phyloP scores from a whole-genome alignment of 2,113 vertebrate genomes.

The Colistium nudipinnis region DNA sequence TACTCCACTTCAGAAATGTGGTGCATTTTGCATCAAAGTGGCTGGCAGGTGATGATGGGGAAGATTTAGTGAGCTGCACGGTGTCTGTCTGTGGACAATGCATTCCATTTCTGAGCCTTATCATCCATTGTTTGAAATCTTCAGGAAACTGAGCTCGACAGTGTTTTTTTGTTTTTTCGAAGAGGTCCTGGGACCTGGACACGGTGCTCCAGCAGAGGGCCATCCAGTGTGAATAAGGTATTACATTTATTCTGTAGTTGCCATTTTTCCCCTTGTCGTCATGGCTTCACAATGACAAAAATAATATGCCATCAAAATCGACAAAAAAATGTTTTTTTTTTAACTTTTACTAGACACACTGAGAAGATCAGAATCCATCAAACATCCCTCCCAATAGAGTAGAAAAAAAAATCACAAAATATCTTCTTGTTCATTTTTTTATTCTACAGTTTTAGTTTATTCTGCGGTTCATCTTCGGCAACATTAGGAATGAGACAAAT shows the following conservation, averaged over 20 bases:
- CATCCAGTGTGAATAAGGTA: no score
- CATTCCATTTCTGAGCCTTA: not conserved
- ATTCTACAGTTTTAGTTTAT: no score
- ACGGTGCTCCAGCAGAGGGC: slow-evolving; percentile 72
- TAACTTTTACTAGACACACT: not conserved
- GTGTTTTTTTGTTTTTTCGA: slow-evolving; percentile 4
- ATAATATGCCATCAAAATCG: not conserved
- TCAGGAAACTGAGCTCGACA: not conserved
- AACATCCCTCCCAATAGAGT: no score
- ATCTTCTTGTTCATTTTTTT: not conserved
- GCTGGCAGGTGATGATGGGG: slow-evolving; percentile 37
- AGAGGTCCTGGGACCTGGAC: slow-evolving; percentile 17
- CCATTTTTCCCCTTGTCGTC: no score
- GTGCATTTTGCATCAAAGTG: slow-evolving; percentile 38
- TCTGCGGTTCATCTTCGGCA: no score
- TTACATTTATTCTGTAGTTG: no score
- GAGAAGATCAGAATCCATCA: not conserved
- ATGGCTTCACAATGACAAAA: no score
- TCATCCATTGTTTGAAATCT: not conserved
- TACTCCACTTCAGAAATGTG: slow-evolving; percentile 51
- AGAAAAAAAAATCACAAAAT: not conserved
- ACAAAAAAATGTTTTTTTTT: slow-evolving; percentile 3
- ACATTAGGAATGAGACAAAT: not conserved
- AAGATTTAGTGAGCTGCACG: slow-evolving; percentile 19
- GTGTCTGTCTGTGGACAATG: slow-evolving; percentile 19